Percentiles rank a stretch among this genome's conserved stretches.
Evolutionary conservation across 2,888 invertebrate genomes (phyloP).

Genomic region (Arctia plantaginis): DNA sequence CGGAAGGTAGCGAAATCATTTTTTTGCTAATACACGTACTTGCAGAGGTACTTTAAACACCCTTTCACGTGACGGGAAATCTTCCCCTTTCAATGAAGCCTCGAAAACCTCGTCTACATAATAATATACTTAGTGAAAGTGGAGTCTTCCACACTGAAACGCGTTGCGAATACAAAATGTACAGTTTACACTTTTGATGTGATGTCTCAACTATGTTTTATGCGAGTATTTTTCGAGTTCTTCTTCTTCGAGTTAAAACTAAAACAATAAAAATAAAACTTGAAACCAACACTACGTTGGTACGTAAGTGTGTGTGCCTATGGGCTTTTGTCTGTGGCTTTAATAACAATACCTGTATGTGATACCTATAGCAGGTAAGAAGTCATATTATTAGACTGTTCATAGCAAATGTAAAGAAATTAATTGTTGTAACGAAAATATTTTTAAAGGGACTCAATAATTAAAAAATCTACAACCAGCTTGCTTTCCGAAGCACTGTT

Average conservation of each 20-base stretch:
- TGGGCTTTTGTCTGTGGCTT: too few relatives aligned
- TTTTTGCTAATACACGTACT: constrained; percentile 33
- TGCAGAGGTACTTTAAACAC: constrained; percentile 42
- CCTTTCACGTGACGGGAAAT: constrained; percentile 48
- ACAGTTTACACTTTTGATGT: constrained; percentile 39
- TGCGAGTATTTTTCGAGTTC: constrained; percentile 4
- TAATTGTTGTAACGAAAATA: too few relatives aligned
- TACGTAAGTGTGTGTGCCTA: too few relatives aligned
- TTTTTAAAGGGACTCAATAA: too few relatives aligned
- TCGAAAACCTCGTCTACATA: constrained; percentile 52
- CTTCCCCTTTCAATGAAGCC: constrained; percentile 51
- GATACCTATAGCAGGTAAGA: too few relatives aligned
- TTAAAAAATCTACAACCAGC: too few relatives aligned
- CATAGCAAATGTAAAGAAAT: too few relatives aligned
- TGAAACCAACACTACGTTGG: not conserved
- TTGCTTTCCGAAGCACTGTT: too few relatives aligned
- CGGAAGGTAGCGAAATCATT: constrained; percentile 14
- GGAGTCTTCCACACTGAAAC: constrained; percentile 42
- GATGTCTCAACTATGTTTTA: constrained; percentile 25
- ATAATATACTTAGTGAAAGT: constrained; percentile 55
- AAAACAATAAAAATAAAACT: constrained; percentile 3
- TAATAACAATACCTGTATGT: too few relatives aligned
- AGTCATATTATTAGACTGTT: too few relatives aligned
- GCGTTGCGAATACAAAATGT: constrained; percentile 43
- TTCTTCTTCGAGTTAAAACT: too few relatives aligned